Conservation (phyloP, 1,140 invertebrate genomes). For the Marisa cornuarietis region DNA sequence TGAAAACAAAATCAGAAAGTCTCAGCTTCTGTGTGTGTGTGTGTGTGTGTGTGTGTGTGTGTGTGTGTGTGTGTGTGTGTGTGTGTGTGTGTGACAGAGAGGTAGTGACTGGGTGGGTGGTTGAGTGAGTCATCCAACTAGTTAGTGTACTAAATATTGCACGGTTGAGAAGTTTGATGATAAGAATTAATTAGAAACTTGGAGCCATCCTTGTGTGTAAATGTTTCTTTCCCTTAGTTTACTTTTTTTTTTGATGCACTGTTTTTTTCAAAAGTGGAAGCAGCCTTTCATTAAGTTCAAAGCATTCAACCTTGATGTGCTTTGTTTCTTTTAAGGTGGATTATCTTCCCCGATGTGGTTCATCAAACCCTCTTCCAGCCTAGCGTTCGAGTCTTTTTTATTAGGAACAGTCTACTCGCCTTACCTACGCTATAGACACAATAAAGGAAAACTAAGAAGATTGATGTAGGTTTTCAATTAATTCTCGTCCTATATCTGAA, state of each 20-base stretch:
- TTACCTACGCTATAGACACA: too few species aligned
- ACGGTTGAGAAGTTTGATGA: too few species aligned
- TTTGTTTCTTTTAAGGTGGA: neutral
- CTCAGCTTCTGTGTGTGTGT: slow-evolving; percentile 3
- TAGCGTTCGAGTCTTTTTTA: too few species aligned
- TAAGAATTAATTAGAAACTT: neutral
- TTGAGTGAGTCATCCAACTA: neutral
- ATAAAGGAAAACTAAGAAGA: too few species aligned
- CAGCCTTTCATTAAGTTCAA: neutral
- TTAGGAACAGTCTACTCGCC: too few species aligned
- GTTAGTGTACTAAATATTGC: neutral
- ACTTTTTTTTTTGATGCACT: neutral
- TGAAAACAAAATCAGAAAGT: too few species aligned
- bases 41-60: slow-evolving; percentile 7
- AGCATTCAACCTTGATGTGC: neutral
- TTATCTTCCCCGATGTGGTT: too few species aligned
- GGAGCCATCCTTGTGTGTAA: neutral
- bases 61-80: too few species aligned
- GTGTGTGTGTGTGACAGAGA: slow-evolving; percentile 5
- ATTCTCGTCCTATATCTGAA: too few species aligned
- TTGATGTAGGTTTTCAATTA: too few species aligned
- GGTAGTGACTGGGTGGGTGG: neutral
- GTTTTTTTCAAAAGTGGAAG: neutral
- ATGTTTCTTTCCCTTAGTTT: neutral
- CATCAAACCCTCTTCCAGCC: too few species aligned